Evolutionary conservation across 2,797 vertebrate species (phyloP).

Genomic region (Chelidonichthys spinosus): DNA sequence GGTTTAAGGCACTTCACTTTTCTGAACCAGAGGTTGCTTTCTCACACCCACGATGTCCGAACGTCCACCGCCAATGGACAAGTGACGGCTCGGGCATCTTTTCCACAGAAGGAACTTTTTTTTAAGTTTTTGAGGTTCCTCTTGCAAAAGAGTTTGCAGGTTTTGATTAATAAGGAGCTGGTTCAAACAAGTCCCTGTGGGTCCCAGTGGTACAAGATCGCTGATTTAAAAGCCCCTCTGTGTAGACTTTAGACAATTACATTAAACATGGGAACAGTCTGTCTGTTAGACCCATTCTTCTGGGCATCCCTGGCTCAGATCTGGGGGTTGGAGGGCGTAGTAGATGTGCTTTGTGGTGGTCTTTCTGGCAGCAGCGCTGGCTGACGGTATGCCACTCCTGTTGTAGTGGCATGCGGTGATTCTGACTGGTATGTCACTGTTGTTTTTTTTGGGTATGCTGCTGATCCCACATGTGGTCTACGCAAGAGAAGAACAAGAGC

Average conservation of each 20-base stretch:
- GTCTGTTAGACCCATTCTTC: background rate
- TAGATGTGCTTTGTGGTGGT: background rate
- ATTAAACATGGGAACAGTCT: background rate
- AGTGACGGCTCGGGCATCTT: background rate
- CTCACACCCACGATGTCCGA: too few species aligned
- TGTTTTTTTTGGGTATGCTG: background rate
- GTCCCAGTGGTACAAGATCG: background rate
- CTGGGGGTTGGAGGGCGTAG: background rate
- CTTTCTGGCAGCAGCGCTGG: slow-evolving; percentile 15
- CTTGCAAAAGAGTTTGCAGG: background rate
- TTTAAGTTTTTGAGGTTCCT: background rate
- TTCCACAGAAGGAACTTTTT: background rate
- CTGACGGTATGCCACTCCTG: background rate
- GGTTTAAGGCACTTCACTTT: too few species aligned
- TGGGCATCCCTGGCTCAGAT: background rate
- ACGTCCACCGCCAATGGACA: too few species aligned
- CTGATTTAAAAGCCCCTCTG: background rate
- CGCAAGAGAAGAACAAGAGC: background rate
- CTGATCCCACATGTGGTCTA: background rate
- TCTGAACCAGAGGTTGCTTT: too few species aligned
- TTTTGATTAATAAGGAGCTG: background rate
- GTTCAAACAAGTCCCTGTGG: background rate
- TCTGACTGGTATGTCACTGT: slow-evolving; percentile 8
- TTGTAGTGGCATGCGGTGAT: background rate
- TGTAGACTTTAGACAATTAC: background rate